Percentiles rank a stretch among this genome's conserved stretches.
These are phyloP conservation scores for Lasius fuliginosus DNA, from an alignment of 2,888 invertebrate genomes.

Conservation along the genomic window DNA sequence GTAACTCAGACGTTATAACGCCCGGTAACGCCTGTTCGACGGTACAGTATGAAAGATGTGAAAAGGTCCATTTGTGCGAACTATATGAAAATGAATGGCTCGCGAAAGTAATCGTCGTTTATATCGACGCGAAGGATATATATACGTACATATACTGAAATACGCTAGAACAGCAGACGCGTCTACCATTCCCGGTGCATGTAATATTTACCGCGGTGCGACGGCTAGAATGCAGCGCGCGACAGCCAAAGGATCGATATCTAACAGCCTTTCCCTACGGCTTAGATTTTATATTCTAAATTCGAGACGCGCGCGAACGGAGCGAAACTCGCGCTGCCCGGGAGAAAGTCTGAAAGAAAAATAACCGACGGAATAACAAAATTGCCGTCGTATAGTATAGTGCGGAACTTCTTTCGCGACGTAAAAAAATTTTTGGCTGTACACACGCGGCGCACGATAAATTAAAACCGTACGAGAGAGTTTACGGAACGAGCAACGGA, in stretches of 20 bases:
- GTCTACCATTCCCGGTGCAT: constrained; percentile 40
- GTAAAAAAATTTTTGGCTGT: constrained; percentile 20
- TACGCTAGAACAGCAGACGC: constrained; percentile 5
- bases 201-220: constrained; percentile 53
- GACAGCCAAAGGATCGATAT: constrained; percentile 57
- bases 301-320: background rate
- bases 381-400: background rate
- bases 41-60: constrained; percentile 54
- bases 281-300: constrained; percentile 22
- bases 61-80: constrained; percentile 57
- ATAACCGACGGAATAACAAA: background rate
- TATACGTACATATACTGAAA: background rate
- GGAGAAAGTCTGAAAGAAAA: background rate
- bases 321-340: background rate
- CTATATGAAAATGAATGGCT: constrained; percentile 34
- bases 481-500: constrained; percentile 51
- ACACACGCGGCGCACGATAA: constrained; percentile 47
- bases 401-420: background rate
- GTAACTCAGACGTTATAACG: constrained; percentile 64
- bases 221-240: constrained; percentile 34
- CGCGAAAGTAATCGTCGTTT: constrained; percentile 50
- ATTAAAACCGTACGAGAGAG: constrained; percentile 33
- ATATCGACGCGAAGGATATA: constrained; percentile 10
- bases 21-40: constrained; percentile 57
- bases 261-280: constrained; percentile 39